Conservation (phyloP, 2,888 invertebrate species). For the Julus scandinavius region DNA sequence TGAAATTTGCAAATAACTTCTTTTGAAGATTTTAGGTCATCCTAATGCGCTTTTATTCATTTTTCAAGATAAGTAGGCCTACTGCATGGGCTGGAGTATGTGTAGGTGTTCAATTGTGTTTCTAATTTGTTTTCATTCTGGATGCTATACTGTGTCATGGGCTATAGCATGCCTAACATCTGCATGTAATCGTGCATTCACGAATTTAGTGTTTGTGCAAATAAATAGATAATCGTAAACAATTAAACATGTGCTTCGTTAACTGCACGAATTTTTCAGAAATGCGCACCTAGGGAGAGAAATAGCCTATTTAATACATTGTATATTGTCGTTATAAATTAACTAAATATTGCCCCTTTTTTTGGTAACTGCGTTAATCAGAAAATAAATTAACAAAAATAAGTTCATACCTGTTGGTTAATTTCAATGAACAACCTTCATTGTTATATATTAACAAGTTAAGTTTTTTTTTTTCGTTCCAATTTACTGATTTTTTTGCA, state of each 20-base stretch:
- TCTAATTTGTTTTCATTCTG: not conserved
- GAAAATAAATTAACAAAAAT: not conserved
- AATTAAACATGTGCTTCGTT: constrained; percentile 12
- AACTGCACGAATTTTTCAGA: not conserved
- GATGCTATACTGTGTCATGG: not conserved
- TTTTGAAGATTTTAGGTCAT: constrained; percentile 20
- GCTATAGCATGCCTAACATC: not conserved
- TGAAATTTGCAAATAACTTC: constrained; percentile 11
- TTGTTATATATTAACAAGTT: no score
- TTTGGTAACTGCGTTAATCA: not conserved
- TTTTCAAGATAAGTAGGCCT: constrained; percentile 28
- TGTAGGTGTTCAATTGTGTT: constrained; percentile 21
- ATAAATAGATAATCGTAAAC: not conserved
- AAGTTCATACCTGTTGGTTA: not conserved
- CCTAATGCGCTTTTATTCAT: constrained; percentile 3
- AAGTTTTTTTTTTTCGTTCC: no score
- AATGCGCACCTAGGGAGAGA: not conserved
- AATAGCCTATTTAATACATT: not conserved
- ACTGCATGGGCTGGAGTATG: not conserved
- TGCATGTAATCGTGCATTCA: constrained; percentile 16
- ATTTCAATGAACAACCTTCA: not conserved
- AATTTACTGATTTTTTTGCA: no score
- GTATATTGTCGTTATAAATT: no score
- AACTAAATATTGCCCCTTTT: not conserved
- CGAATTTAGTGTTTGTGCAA: not conserved